Base-by-base conservation (phyloP, 2,113 vertebrate species). In the Rhipidura dahli region DNA sequence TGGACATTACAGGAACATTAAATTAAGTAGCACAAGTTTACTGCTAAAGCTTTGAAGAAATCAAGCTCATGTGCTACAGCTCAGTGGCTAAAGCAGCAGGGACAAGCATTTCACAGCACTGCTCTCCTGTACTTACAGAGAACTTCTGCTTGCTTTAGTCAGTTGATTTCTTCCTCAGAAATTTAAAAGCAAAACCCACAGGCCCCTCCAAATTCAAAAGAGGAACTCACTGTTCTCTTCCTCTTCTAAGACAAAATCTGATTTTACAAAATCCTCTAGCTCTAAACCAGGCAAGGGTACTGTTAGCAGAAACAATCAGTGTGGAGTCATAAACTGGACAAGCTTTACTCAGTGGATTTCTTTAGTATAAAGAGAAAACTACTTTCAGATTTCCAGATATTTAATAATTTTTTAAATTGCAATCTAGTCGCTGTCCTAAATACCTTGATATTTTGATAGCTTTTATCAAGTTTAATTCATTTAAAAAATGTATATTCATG, bases 161-260 rank as follows among this genome's bases (percentile, higher is more conserved):
- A 50, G 7, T 21, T 27, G 35, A 40, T 7, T 49, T 31, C 40
- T 49, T 17, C n/a, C 61, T 64, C 30, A 39, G 13, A 77, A 86
- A 49, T 50, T 21, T 59, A 81, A 86, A 68, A 69, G 33, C 30
- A 90, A 92, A 91, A 5, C 19, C 5, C 27, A 70, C 26, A 57
- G 39, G 7, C 8, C 21, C 51, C 11, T 63, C 35, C 35, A 60
- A 82, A 61, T 23, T 57, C n/a, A 63, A 68, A 56, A n/a, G 3
- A 47, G 53, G 16, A 16, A 40, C 13, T 50, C 26, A 6, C 3
- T 51, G 33, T 33, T 79, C 40, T 76, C 31, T 18, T 72, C 12
- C 39, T 39, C 39, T 26, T 42, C 3, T 13, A 80, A 68, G 13
- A 53, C 0, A 0, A 76, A 90, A 65, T 2, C 6, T 49, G 23